A percentile compares a stretch with the other conserved stretches of the same genome.
phyloP scores from a whole-genome alignment of 2,797 vertebrate genomes.

The Macropodus opercularis region DNA sequence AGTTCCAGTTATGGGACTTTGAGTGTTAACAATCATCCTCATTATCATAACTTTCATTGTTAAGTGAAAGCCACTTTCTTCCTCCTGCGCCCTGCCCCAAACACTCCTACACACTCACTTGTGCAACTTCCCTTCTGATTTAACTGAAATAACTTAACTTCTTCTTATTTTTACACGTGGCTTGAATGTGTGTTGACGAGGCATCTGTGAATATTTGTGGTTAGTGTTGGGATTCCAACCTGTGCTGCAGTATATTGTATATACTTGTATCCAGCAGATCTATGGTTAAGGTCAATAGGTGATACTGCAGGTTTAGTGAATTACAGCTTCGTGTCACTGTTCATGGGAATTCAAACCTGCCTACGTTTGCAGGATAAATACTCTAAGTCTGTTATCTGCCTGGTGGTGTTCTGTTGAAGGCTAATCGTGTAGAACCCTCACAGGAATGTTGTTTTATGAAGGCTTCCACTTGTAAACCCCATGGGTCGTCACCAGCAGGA shows the following conservation, averaged over 20 bases:
- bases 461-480: constrained; percentile 22
- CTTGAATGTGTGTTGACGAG: not conserved
- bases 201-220: not conserved
- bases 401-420: not conserved
- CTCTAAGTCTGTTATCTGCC: constrained; percentile 1
- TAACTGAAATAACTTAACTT: constrained; percentile 47
- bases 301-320: not conserved
- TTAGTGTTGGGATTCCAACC: constrained; percentile 1
- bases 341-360: too few relatives aligned
- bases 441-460: constrained; percentile 3
- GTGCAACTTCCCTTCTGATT: constrained; percentile 66
- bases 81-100: constrained; percentile 10
- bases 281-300: too few relatives aligned
- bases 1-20: constrained; percentile 11
- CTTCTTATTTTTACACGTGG: constrained; percentile 1
- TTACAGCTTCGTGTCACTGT: too few relatives aligned
- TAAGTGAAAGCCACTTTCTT: constrained; percentile 25
- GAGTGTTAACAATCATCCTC: constrained; percentile 2
- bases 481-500: constrained; percentile 13
- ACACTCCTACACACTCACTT: constrained; percentile 41
- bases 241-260: too few relatives aligned
- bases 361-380: not conserved
- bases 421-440: not conserved
- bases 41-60: constrained; percentile 5
- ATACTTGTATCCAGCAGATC: too few relatives aligned